Evolutionary conservation across 2,888 invertebrate species (phyloP).

Genomic region (Chrysolina americana): DNA sequence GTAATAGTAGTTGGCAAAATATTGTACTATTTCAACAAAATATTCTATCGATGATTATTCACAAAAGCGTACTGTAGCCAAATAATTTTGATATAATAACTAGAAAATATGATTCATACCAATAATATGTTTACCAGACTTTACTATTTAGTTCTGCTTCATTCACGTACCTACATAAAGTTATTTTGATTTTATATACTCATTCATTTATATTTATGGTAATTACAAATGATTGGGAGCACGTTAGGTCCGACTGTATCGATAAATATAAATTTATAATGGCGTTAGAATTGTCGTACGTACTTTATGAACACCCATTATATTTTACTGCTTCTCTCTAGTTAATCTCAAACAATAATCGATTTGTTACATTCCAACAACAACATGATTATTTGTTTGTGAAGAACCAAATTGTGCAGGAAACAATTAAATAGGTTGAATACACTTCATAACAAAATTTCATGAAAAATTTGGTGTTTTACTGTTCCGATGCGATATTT

Average conservation of each 20-base stretch:
- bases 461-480: too few relatives aligned
- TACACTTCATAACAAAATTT: too few relatives aligned
- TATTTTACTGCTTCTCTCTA: not conserved
- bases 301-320: slow-evolving; percentile 16
- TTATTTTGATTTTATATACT: not conserved
- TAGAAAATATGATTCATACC: not conserved
- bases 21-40: not conserved
- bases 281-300: not conserved
- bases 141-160: not conserved
- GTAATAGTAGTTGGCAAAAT: not conserved
- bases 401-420: not conserved
- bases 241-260: not conserved
- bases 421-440: not conserved
- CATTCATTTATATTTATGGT: not conserved
- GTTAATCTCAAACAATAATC: not conserved
- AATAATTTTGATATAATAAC: not conserved
- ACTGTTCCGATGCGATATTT: too few relatives aligned
- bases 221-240: not conserved
- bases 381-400: not conserved
- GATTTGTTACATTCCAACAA: not conserved
- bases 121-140: not conserved
- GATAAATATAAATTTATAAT: not conserved
- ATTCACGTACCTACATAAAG: not conserved
- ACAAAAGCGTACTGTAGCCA: not conserved
- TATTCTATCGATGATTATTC: not conserved